Base-by-base conservation (phyloP, 2,888 invertebrate genomes). In the Dastarcus helophoroides region DNA sequence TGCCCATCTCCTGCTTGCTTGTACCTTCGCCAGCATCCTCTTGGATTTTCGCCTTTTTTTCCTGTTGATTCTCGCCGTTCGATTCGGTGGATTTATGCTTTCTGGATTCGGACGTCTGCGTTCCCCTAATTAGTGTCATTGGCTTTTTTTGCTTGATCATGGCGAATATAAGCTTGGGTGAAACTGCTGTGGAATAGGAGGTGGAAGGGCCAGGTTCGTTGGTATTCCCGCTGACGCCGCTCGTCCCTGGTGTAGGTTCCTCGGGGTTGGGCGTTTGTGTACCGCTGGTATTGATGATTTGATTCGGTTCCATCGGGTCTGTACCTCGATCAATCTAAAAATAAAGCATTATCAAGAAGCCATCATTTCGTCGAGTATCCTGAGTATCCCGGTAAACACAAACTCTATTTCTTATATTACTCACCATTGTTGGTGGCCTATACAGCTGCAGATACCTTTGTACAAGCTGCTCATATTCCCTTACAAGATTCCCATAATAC, bases 311-410 rank as follows among this genome's bases (percentile, higher is more conserved):
- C 76, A 77, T 76, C 0, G 77, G 76, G 50, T 79, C 77, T 1
- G 78, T 77, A 3, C 77, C 77, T 31, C 76, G 70, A 49, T 79
- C 77, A 42, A 70, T 76, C 77, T 77, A 51, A 15, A 30, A 29
- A 11, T 13, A 30, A n/a, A n/a, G n/a, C n/a, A n/a, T n/a, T n/a
- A n/a, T n/a, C n/a, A n/a, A n/a, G n/a, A n/a, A n/a, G n/a, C n/a
- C n/a, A n/a, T n/a, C n/a, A n/a, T n/a, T n/a, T n/a, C n/a, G n/a
- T n/a, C n/a, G n/a, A n/a, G n/a, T n/a, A n/a, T n/a, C n/a, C n/a
- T n/a, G n/a, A n/a, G n/a, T n/a, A n/a, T n/a, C n/a, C n/a, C n/a
- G n/a, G n/a, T n/a, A n/a, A n/a, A n/a, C n/a, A n/a, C n/a, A n/a
- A n/a, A n/a, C n/a, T n/a, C n/a, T n/a, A n/a, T n/a, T 19, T 7